phyloP scores from a whole-genome alignment of 2,888 invertebrate genomes.

The Leucania comma region DNA sequence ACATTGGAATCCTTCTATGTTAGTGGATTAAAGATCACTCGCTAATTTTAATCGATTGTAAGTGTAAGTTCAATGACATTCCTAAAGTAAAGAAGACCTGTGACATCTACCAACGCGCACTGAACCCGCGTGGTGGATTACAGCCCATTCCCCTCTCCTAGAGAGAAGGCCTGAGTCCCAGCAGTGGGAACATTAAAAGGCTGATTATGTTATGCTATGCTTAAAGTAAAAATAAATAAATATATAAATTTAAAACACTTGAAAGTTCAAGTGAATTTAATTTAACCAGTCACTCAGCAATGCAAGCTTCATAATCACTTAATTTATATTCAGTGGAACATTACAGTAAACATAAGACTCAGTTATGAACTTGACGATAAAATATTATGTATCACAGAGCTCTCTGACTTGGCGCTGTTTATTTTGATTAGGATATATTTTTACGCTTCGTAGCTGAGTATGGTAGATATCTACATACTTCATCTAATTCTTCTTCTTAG shows the following conservation, averaged over 20 bases:
- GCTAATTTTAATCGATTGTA: neutral
- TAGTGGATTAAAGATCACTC: neutral
- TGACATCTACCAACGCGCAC: too few species aligned
- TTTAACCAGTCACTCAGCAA: slow-evolving; percentile 14
- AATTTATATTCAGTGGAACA: slow-evolving; percentile 44
- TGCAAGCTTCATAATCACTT: slow-evolving; percentile 31
- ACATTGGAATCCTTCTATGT: neutral
- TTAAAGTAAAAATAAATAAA: too few species aligned
- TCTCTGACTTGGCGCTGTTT: slow-evolving; percentile 11
- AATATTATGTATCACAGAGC: slow-evolving; percentile 17
- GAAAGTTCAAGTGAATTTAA: slow-evolving; percentile 21
- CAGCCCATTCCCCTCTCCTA: too few species aligned
- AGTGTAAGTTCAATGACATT: neutral
- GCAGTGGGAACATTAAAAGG: too few species aligned
- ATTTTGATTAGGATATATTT: slow-evolving; percentile 21
- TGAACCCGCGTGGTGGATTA: too few species aligned
- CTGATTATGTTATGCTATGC: too few species aligned
- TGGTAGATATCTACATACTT: too few species aligned
- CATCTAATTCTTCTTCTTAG: too few species aligned
- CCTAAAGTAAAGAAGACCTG: too few species aligned
- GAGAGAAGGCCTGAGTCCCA: too few species aligned
- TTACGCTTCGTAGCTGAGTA: neutral
- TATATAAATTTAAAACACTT: too few species aligned
- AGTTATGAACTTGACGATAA: slow-evolving; percentile 33
- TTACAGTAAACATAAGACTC: slow-evolving; percentile 17